Evolutionary conservation across 2,888 invertebrate genomes (phyloP), one percentile per base, ranked within the genome.

Genomic region (Pollenia amentaria): DNA sequence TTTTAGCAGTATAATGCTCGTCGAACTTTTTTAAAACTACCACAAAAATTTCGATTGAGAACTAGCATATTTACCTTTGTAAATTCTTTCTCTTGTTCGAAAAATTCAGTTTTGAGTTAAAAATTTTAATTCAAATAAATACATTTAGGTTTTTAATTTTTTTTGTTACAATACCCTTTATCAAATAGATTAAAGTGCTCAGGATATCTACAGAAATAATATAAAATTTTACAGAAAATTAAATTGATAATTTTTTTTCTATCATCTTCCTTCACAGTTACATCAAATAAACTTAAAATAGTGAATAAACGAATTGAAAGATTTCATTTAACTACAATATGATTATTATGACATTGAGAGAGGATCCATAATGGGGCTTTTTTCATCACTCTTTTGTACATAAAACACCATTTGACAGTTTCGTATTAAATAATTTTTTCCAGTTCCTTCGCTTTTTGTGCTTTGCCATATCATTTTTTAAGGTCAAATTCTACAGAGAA

Each of bases 341-440:
- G 16, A 57, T 62, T 70, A 55, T 14, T 18, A 14, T 48, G 70
- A 70, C 77, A 73, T 81, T 81, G 81, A 75, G 60, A 67, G 67
- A 67, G 72, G 18, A 48, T 75, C 21, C 18, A 18, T 62, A 75
- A 75, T 75, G 75, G 51, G 7, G 10, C 42, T 60, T 69, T 38
- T 48, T 10, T 3, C 0, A 4, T 48, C 10, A 16, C 9, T 46
- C n/a, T 81, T 64, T 64, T 44, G 12, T 64, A 55, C 53, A 64
- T 55, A 53, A 44, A 16, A 38, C 42, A 73, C 57, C 81, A 51
- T 75, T 65, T 60, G 69, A 69, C 67, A 75, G 60, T 48, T 40
- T 42, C 11, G 10, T 60, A 12, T 51, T 38, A 46, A 67, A 46
- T 11, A 65, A 64, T n/a, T 42, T 53, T 55, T 48, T 29, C 12